Conservation (phyloP, 2,113 vertebrate genomes). For the Aspiorhynchus laticeps region DNA sequence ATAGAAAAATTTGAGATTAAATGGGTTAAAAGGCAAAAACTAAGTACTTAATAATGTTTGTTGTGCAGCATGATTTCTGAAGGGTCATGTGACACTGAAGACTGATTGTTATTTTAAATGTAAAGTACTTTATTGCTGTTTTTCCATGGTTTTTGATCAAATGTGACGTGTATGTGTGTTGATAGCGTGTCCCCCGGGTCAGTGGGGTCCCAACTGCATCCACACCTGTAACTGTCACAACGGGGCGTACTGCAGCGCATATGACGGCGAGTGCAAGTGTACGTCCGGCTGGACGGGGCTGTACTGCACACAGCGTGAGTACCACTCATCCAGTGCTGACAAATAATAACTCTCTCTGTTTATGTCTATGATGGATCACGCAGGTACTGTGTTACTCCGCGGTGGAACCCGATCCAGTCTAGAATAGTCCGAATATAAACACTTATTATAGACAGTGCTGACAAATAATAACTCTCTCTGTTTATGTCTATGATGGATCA, state of each 20-base stretch:
- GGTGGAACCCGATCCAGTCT: too few relatives aligned
- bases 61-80: background rate
- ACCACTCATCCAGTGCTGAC: too few relatives aligned
- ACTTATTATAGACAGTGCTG: too few relatives aligned
- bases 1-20: too few relatives aligned
- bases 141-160: background rate
- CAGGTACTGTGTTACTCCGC: too few relatives aligned
- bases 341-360: too few relatives aligned
- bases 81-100: background rate
- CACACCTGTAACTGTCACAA: conserved; percentile 98
- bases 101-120: background rate
- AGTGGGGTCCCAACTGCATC: conserved; percentile 97
- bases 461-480: too few relatives aligned
- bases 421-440: too few relatives aligned
- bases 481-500: too few relatives aligned
- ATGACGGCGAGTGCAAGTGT: conserved; percentile 96
- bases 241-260: conserved; percentile 92
- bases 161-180: conserved; percentile 8
- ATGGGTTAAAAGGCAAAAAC: too few relatives aligned
- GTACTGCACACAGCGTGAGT: conserved; percentile 94
- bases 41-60: background rate
- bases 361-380: too few relatives aligned
- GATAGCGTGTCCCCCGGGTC: conserved; percentile 90
- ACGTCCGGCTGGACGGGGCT: conserved; percentile 95
- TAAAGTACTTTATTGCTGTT: background rate